Evolutionary conservation across 1,140 invertebrate genomes (phyloP).

Genomic region (Rhynchophorus ferrugineus): DNA sequence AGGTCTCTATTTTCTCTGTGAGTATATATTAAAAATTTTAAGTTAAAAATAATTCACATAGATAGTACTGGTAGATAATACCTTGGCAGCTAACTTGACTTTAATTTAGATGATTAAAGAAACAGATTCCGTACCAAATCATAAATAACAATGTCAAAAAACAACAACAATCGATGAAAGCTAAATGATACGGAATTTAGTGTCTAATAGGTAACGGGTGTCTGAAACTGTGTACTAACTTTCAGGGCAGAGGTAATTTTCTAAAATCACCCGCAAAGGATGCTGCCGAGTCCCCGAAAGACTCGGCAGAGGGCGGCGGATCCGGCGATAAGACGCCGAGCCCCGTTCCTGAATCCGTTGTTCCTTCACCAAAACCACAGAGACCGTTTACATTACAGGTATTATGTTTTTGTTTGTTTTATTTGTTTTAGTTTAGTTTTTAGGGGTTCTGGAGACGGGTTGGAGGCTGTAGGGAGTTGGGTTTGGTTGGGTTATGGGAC

Average conservation of each 20-base stretch:
- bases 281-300: constrained; percentile 39
- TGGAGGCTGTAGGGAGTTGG: constrained; percentile 1
- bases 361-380: constrained; percentile 49
- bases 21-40: too few species aligned
- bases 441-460: background rate
- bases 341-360: constrained; percentile 37
- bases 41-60: too few species aligned
- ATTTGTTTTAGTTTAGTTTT: constrained; percentile 15
- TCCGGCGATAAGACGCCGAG: constrained; percentile 37
- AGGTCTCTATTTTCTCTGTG: too few species aligned
- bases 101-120: too few species aligned
- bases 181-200: too few species aligned
- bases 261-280: constrained; percentile 53
- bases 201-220: constrained; percentile 9
- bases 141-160: too few species aligned
- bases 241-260: constrained; percentile 54
- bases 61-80: too few species aligned
- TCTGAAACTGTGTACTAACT: constrained; percentile 36
- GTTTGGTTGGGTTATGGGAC: background rate
- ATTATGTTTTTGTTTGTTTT: constrained; percentile 31
- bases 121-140: too few species aligned
- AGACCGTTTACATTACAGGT: constrained; percentile 60
- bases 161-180: too few species aligned
- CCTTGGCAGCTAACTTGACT: too few species aligned
- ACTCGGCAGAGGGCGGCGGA: constrained; percentile 42